phyloP scores from a whole-genome alignment of 2,113 vertebrate genomes.

The Orthonyx spaldingii region DNA sequence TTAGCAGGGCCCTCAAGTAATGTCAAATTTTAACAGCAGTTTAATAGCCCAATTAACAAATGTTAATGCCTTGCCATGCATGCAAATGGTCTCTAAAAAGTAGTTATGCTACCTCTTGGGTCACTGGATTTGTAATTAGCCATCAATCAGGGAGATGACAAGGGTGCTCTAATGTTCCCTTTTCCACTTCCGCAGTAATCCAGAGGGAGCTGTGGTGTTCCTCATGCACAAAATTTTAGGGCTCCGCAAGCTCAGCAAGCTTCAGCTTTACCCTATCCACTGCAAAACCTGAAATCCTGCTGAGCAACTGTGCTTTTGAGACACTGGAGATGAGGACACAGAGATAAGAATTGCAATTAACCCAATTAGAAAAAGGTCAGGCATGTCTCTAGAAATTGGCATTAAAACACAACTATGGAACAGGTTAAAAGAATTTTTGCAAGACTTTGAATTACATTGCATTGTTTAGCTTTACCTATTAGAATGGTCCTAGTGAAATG shows the following conservation, averaged over 20 bases:
- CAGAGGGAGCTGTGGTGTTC: not conserved
- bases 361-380: not conserved
- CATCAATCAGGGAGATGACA: not conserved
- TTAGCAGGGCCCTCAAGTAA: not conserved
- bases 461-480: not conserved
- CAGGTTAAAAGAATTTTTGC: not conserved
- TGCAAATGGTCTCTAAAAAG: not conserved
- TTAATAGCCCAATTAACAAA: not conserved
- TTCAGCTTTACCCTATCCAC: not conserved
- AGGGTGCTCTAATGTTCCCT: not conserved
- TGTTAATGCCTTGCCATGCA: not conserved
- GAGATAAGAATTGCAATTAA: not conserved
- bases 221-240: not conserved
- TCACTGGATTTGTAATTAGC: not conserved
- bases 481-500: not conserved
- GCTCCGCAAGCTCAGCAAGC: not conserved
- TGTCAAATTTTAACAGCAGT: not conserved
- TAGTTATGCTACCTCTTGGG: not conserved
- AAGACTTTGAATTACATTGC: not conserved
- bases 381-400: not conserved
- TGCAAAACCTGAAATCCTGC: not conserved
- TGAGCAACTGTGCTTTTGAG: not conserved
- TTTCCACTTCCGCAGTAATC: not conserved
- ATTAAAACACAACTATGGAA: not conserved
- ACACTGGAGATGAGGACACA: not conserved